phyloP scores from a whole-genome alignment of 2,888 invertebrate species.

The Stenodema calcarata region DNA sequence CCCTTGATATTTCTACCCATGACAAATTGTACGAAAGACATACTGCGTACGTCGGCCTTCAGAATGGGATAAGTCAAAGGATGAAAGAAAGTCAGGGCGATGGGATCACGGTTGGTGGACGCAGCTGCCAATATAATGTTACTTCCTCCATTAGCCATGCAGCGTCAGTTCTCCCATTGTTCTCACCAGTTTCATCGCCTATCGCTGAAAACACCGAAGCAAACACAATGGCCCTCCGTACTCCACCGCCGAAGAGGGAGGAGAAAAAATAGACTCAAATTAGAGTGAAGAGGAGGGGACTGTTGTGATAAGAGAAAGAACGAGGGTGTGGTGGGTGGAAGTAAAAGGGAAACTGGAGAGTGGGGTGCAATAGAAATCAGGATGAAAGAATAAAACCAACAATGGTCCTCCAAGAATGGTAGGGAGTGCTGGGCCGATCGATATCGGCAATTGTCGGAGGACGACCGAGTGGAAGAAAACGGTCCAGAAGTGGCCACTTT shows the following conservation, averaged over 20 bases:
- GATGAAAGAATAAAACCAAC: slow-evolving; percentile 44
- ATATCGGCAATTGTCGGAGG: slow-evolving; percentile 42
- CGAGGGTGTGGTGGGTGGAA: background rate
- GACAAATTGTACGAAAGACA: no score
- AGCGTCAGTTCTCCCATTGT: background rate
- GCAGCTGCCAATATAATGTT: slow-evolving; percentile 3
- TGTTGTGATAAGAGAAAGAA: slow-evolving; percentile 28
- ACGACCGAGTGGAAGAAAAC: slow-evolving; percentile 16
- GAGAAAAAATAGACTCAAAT: slow-evolving; percentile 19
- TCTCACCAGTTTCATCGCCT: background rate
- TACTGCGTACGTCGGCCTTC: no score
- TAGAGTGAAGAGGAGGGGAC: background rate
- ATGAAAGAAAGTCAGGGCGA: background rate
- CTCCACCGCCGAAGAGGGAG: background rate
- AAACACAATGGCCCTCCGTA: background rate
- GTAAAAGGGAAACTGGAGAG: background rate
- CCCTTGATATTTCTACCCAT: no score
- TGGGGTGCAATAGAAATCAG: slow-evolving; percentile 37
- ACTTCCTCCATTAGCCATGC: slow-evolving; percentile 20
- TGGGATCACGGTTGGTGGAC: background rate
- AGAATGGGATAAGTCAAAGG: background rate
- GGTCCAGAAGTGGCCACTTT: slow-evolving; percentile 32
- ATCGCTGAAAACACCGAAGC: slow-evolving; percentile 12
- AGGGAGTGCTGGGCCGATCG: slow-evolving; percentile 5
- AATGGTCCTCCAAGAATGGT: slow-evolving; percentile 15